These are phyloP conservation scores for Lepidotrigona ventralis DNA, from an alignment of 1,140 invertebrate genomes.

Conservation along the genomic window DNA sequence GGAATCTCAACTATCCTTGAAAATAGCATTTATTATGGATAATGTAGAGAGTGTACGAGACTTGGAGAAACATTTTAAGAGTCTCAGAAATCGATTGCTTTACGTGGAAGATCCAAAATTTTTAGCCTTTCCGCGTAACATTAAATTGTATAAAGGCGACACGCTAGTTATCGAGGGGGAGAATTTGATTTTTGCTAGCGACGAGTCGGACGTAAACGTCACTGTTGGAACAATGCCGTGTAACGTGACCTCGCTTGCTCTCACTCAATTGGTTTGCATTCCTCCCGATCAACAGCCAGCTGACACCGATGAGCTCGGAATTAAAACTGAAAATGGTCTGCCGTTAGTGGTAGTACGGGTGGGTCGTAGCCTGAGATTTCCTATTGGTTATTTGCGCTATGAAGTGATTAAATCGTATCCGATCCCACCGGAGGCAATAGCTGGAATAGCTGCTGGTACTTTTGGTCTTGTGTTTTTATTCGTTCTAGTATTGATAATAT, in stretches of 20 bases:
- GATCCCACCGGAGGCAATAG: slow-evolving; percentile 92
- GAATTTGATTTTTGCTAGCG: slow-evolving; percentile 93
- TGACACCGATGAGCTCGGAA: slow-evolving; percentile 91
- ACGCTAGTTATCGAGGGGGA: slow-evolving; percentile 97
- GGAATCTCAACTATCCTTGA: slow-evolving; percentile 84
- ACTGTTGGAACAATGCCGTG: slow-evolving; percentile 93
- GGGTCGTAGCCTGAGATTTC: slow-evolving; percentile 91
- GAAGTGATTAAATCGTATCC: slow-evolving; percentile 91
- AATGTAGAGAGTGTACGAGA: slow-evolving; percentile 93
- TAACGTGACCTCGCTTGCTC: slow-evolving; percentile 95
- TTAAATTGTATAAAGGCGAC: slow-evolving; percentile 96
- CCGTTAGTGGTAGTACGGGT: slow-evolving; percentile 95
- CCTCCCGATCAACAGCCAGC: slow-evolving; percentile 92
- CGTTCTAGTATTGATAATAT: slow-evolving; percentile 92
- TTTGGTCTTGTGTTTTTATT: slow-evolving; percentile 91
- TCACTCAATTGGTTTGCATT: slow-evolving; percentile 93
- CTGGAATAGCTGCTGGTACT: slow-evolving; percentile 91
- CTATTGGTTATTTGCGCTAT: slow-evolving; percentile 93
- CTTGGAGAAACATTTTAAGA: slow-evolving; percentile 92
- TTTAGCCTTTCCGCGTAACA: slow-evolving; percentile 90
- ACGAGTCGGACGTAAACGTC: slow-evolving; percentile 95
- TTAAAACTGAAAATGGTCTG: slow-evolving; percentile 87
- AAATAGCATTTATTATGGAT: slow-evolving; percentile 97
- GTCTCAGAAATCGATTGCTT: slow-evolving; percentile 87
- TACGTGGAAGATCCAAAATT: slow-evolving; percentile 97